Percentiles rank a stretch among this genome's conserved stretches.
Conservation (phyloP, 2,113 vertebrate genomes). For the Forbesichthys papilliferus region DNA sequence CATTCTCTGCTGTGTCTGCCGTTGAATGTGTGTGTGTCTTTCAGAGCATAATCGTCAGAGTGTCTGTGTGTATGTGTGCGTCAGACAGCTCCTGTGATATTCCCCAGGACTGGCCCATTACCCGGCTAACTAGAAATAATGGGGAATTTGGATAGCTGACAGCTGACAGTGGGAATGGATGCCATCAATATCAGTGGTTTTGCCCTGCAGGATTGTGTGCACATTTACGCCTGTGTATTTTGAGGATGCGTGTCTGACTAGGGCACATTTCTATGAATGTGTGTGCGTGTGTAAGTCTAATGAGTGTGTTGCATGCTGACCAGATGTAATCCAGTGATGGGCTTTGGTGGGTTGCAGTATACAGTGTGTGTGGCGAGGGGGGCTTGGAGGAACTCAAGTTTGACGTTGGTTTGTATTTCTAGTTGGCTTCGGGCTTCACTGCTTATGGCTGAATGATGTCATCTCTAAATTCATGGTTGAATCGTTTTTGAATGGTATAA, state of each 20-base stretch:
- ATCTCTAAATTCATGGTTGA: too few relatives aligned
- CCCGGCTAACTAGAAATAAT: constrained; percentile 40
- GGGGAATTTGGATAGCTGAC: constrained; percentile 45
- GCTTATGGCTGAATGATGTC: too few relatives aligned
- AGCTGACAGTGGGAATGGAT: constrained; percentile 24
- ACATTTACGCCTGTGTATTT: neutral
- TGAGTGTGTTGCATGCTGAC: constrained; percentile 4
- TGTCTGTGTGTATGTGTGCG: neutral
- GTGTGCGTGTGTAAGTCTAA: neutral
- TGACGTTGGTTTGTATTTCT: neutral
- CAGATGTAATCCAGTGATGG: neutral
- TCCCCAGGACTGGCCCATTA: constrained; percentile 28
- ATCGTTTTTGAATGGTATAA: too few relatives aligned
- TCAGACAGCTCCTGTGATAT: constrained; percentile 3
- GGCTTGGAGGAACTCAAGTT: neutral
- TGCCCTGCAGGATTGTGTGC: neutral
- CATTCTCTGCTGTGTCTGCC: constrained; percentile 13
- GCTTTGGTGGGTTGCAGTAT: neutral
- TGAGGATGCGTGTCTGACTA: neutral
- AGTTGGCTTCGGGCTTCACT: neutral
- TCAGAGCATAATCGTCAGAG: neutral
- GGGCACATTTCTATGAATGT: neutral
- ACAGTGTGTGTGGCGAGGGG: neutral
- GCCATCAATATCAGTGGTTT: constrained; percentile 11
- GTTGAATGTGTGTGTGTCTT: too few relatives aligned